Percentiles rank a stretch among this genome's conserved stretches.
These are phyloP conservation scores for Lagopus muta DNA, from an alignment of 2,113 vertebrate genomes.

Conservation along the genomic window DNA sequence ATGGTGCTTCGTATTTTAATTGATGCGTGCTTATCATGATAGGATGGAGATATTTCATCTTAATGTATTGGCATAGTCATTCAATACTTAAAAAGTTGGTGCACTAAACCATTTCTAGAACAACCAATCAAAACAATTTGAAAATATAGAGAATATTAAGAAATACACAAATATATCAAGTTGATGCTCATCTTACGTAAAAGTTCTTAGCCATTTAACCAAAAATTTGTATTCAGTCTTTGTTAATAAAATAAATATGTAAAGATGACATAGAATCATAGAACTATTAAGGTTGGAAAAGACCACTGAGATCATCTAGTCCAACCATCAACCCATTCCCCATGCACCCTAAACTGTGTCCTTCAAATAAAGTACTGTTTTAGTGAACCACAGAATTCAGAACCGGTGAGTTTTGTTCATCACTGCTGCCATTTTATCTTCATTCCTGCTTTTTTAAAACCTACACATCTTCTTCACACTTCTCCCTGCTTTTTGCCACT, in stretches of 20 bases:
- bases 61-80: background rate
- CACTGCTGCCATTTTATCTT: background rate
- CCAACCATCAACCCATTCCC: too few species aligned
- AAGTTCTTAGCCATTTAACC: background rate
- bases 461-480: too few species aligned
- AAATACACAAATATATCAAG: background rate
- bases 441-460: accelerated
- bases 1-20: background rate
- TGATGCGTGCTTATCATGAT: background rate
- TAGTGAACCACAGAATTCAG: background rate
- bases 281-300: too few species aligned
- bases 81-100: background rate
- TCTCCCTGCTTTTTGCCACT: background rate
- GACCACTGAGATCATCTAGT: too few species aligned
- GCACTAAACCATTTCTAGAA: background rate
- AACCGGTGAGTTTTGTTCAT: too few species aligned
- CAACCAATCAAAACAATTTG: background rate
- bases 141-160: background rate
- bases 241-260: background rate
- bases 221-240: background rate
- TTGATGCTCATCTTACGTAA: background rate
- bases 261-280: background rate
- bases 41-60: background rate
- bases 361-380: too few species aligned
- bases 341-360: too few species aligned